Evolutionary conservation across 2,797 vertebrate genomes (phyloP).

Genomic region (Pseudomugil gertrudae): DNA sequence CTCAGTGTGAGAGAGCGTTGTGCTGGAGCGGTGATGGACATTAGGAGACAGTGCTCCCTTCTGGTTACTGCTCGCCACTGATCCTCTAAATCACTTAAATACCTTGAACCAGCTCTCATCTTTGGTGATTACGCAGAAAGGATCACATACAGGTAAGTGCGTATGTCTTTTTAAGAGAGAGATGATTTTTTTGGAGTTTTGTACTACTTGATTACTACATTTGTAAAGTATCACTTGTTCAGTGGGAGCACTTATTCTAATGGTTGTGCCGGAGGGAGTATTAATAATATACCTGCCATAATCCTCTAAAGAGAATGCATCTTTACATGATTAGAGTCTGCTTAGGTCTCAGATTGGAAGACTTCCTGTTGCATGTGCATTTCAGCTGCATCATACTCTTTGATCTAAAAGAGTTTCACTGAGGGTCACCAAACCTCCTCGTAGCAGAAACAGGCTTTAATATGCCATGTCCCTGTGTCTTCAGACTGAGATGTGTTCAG

Average conservation of each 20-base stretch:
- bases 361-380: slow-evolving; percentile 33
- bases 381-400: slow-evolving; percentile 60
- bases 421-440: slow-evolving; percentile 29
- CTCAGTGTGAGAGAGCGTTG: slow-evolving; percentile 43
- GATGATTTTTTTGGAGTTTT: slow-evolving; percentile 3
- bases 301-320: slow-evolving; percentile 22
- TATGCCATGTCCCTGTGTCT: slow-evolving; percentile 43
- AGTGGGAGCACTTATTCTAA: slow-evolving; percentile 2
- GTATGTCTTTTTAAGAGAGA: not conserved
- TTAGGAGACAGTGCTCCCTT: slow-evolving; percentile 64
- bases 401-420: slow-evolving; percentile 47
- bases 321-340: slow-evolving; percentile 47
- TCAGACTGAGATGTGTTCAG: slow-evolving; percentile 24
- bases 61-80: slow-evolving; percentile 33
- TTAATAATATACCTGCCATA: slow-evolving; percentile 1
- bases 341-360: slow-evolving; percentile 46
- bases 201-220: not conserved
- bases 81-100: not conserved
- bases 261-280: slow-evolving; percentile 9
- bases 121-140: slow-evolving; percentile 28
- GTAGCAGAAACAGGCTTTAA: slow-evolving; percentile 44
- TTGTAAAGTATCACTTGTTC: not conserved
- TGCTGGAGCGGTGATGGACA: slow-evolving; percentile 24
- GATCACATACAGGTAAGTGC: slow-evolving; percentile 37
- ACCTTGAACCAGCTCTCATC: slow-evolving; percentile 22